phyloP scores from a whole-genome alignment of 2,888 invertebrate species.

The Adela reaumurella region DNA sequence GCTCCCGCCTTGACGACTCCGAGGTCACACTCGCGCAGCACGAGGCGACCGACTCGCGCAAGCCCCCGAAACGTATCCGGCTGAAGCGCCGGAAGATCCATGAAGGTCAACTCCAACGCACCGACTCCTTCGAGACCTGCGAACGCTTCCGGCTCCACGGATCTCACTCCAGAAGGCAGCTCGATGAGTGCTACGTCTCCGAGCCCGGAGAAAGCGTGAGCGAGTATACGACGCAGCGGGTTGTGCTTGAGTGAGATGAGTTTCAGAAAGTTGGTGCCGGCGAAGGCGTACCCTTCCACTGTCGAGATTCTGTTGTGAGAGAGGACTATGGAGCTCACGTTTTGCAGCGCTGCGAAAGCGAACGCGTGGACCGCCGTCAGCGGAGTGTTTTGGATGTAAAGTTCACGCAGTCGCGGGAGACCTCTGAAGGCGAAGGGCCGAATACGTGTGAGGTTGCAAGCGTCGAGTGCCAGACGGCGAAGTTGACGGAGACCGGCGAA shows the following conservation, averaged over 20 bases:
- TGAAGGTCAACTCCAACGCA: conserved; percentile 74
- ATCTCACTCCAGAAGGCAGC: conserved; percentile 73
- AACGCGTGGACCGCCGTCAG: conserved; percentile 76
- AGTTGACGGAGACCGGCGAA: conserved; percentile 77
- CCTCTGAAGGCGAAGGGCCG: conserved; percentile 84
- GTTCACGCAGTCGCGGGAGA: conserved; percentile 69
- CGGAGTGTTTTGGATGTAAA: conserved; percentile 84
- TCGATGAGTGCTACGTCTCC: conserved; percentile 80
- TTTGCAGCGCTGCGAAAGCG: conserved; percentile 81
- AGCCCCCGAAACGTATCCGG: conserved; percentile 75
- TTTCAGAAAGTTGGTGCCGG: conserved; percentile 80
- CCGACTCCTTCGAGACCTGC: conserved; percentile 80
- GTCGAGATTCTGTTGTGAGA: conserved; percentile 68
- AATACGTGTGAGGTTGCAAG: conserved; percentile 81
- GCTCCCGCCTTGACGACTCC: conserved; percentile 71
- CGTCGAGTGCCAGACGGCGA: conserved; percentile 78
- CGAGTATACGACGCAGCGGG: conserved; percentile 74
- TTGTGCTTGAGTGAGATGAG: conserved; percentile 81
- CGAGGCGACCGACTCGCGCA: conserved; percentile 68
- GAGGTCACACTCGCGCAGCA: conserved; percentile 79
- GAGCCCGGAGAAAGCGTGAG: conserved; percentile 80
- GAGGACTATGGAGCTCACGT: conserved; percentile 68
- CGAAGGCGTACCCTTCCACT: conserved; percentile 77
- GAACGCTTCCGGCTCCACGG: conserved; percentile 77
- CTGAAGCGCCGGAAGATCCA: conserved; percentile 72